Evolutionary conservation across 2,888 invertebrate genomes (phyloP).

Genomic region (Agriopis leucophaearia): DNA sequence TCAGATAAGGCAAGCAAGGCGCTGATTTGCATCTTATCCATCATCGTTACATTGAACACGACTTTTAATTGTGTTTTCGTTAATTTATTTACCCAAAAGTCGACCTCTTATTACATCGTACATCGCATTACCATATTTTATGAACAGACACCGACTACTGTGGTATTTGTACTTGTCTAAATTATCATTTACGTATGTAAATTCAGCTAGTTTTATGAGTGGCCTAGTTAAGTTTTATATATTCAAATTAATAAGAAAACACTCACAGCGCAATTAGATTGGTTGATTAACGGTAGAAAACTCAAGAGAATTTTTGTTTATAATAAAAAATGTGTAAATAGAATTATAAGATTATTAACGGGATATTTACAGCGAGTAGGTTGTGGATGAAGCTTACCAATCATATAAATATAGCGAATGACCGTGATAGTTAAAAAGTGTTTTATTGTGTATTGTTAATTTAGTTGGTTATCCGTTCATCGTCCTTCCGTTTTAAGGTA

Average conservation of each 20-base stretch:
- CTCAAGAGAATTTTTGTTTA: too few relatives aligned
- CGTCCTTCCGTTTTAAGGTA: too few relatives aligned
- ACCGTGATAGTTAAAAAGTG: too few relatives aligned
- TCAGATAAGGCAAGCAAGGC: slow-evolving; percentile 7
- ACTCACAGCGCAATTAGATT: background rate
- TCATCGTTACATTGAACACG: slow-evolving; percentile 34
- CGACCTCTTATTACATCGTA: slow-evolving; percentile 18
- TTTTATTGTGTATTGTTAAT: too few relatives aligned
- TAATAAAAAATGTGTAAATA: too few relatives aligned
- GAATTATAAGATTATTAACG: too few relatives aligned
- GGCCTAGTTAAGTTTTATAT: slow-evolving; percentile 2
- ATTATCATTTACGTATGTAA: slow-evolving; percentile 12
- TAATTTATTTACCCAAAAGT: slow-evolving; percentile 36
- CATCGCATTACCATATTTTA: slow-evolving; percentile 28
- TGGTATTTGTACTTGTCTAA: slow-evolving; percentile 21
- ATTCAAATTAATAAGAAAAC: slow-evolving; percentile 17
- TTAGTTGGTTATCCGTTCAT: too few relatives aligned
- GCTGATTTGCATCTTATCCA: slow-evolving; percentile 39
- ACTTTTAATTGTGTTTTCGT: slow-evolving; percentile 33
- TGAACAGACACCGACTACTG: slow-evolving; percentile 1
- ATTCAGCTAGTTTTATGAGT: slow-evolving; percentile 2
- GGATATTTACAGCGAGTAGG: too few relatives aligned
- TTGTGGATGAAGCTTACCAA: too few relatives aligned
- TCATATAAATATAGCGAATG: too few relatives aligned
- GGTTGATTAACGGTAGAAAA: slow-evolving; percentile 4